These are phyloP conservation scores for Drosophila ironensis DNA, from an alignment of 1,140 invertebrate species.

Conservation along the genomic window DNA sequence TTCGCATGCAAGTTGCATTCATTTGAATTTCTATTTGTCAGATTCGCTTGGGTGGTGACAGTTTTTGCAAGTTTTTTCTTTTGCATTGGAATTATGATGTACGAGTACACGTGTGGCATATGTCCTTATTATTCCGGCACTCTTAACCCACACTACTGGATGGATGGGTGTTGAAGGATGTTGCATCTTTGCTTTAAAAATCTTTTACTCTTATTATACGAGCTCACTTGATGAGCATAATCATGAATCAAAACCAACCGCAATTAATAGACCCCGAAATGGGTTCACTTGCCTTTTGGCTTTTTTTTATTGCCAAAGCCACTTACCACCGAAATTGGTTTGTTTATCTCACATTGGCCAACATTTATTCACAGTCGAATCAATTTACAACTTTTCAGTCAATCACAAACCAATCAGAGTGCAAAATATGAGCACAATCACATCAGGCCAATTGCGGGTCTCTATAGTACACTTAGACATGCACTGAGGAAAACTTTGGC, in stretches of 20 bases:
- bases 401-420: conserved; percentile 63
- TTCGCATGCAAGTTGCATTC: conserved; percentile 59
- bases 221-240: background rate
- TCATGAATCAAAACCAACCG: conserved; percentile 4
- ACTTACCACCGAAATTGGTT: conserved; percentile 28
- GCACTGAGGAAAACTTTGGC: conserved; percentile 15
- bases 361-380: conserved; percentile 46
- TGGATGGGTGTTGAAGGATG: background rate
- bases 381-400: conserved; percentile 74
- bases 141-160: background rate
- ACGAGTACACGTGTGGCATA: background rate
- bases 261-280: no score
- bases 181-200: no score
- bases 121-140: background rate
- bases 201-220: background rate
- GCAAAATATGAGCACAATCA: conserved; percentile 65
- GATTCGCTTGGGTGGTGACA: conserved; percentile 16
- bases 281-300: conserved; percentile 21
- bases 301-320: conserved; percentile 23
- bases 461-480: conserved; percentile 19
- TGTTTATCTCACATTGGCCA: conserved; percentile 47
- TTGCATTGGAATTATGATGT: conserved; percentile 4
- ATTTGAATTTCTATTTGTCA: conserved; percentile 44
- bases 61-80: background rate
- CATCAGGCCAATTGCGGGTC: conserved; percentile 62